Evolutionary conservation across 2,888 invertebrate species (phyloP), one percentile per base, ranked within the genome.

Genomic region (Drosophila peninsularis): DNA sequence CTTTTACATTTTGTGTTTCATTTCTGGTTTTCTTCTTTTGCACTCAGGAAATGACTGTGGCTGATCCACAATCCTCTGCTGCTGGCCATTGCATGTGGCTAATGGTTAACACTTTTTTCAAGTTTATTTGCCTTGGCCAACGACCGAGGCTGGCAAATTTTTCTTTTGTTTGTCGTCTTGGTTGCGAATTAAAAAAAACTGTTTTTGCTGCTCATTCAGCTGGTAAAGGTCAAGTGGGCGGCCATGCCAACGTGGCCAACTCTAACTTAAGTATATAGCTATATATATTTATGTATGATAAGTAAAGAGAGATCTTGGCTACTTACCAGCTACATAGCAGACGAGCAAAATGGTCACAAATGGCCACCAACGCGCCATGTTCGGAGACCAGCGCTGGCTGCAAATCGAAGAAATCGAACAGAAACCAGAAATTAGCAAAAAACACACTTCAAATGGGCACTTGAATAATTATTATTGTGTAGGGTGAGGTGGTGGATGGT

Each of bases 281-380:
- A 30, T 10, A 30, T 41, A 7, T 68, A 32, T 5, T 10, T 32
- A 30, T 37, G 24, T 36, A 24, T 52, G n/a, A 52, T 36, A 45
- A n/a, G 21, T 52, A 52, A 24, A 52, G 24, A 47, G 47, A 47
- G 47, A 47, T 47, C 47, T 32, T 17, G 17, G 17, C 17, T 82
- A 92, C 92, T 92, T 83, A 92, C 92, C 92, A 77, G 34, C 50
- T 36, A 87, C 90, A 77, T 79, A 81, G 84, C 88, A 92, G 78
- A 92, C 74, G 80, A 91, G 77, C 77, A 92, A 81, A 77, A 91
- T 78, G 89, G 90, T 89, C 82, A 92, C 83, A 71, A 90, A 81
- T 77, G 90, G 86, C 87, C 91, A 90, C 90, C 91, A 91, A 88
- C 90, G 90, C 91, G 92, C 90, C 92, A 92, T 92, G 74, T 87